These are phyloP conservation scores for Philopedon plagiatum DNA, from an alignment of 2,888 invertebrate genomes.

Conservation along the genomic window DNA sequence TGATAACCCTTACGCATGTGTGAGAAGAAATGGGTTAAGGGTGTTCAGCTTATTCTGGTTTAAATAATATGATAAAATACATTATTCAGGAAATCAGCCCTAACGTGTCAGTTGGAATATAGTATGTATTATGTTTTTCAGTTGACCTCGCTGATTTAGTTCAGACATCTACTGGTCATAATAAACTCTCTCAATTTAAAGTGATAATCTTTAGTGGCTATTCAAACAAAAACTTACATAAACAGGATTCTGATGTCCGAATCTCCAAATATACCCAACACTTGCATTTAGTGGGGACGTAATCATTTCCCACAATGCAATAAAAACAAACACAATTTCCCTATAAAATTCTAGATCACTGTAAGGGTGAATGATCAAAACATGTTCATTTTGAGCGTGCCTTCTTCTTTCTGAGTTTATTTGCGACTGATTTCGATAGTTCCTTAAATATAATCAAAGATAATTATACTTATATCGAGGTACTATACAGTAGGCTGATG, in stretches of 20 bases:
- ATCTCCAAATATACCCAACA: slow-evolving; percentile 15
- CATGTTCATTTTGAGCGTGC: slow-evolving; percentile 24
- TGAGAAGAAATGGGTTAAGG: too few species aligned
- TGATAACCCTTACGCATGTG: too few species aligned
- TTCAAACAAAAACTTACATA: slow-evolving; percentile 2
- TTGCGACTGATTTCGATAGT: slow-evolving; percentile 33
- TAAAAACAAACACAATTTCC: slow-evolving; percentile 32
- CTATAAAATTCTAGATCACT: slow-evolving; percentile 31
- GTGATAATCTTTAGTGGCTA: too few species aligned
- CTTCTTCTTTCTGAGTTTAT: slow-evolving; percentile 31
- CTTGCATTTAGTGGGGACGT: slow-evolving; percentile 19
- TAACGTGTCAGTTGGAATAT: too few species aligned
- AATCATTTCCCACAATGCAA: slow-evolving; percentile 18
- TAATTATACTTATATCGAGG: neutral
- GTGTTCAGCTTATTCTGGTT: too few species aligned
- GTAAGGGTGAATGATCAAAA: slow-evolving; percentile 41
- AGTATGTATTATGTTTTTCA: too few species aligned
- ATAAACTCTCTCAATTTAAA: too few species aligned
- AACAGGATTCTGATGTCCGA: neutral
- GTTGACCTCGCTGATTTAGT: too few species aligned
- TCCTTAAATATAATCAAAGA: slow-evolving; percentile 20
- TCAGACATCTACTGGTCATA: too few species aligned
- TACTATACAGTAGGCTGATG: too few species aligned
- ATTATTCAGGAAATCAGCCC: too few species aligned
- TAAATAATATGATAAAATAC: too few species aligned